A percentile compares a stretch with the other conserved stretches of the same genome.
phyloP scores from a whole-genome alignment of 2,113 vertebrate genomes.

The Oceanodroma tethys region DNA sequence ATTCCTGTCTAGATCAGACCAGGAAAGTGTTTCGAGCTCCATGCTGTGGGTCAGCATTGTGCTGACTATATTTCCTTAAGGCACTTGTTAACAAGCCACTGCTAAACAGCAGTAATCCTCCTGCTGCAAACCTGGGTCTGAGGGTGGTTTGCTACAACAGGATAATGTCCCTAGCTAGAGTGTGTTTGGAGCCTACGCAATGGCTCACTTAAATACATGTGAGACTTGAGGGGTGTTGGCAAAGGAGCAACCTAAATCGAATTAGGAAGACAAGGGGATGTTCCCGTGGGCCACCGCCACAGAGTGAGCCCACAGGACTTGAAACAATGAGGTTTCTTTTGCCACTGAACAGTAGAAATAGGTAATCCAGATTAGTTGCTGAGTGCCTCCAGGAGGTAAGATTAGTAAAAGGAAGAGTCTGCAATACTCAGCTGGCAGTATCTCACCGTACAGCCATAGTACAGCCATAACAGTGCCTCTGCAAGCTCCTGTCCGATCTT shows the following conservation, averaged over 20 bases:
- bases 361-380: constrained; percentile 34
- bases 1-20: neutral
- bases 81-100: neutral
- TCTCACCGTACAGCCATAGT: neutral
- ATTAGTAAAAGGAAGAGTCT: neutral
- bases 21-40: neutral
- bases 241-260: neutral
- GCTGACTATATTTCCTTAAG: neutral
- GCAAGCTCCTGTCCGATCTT: neutral
- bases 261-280: constrained; percentile 2
- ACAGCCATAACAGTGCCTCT: neutral
- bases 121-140: neutral
- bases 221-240: neutral
- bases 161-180: neutral
- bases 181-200: neutral
- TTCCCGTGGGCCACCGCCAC: neutral
- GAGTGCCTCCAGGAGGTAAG: neutral
- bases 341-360: neutral
- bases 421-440: neutral
- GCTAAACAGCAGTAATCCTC: neutral
- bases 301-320: neutral
- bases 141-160: neutral
- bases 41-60: neutral
- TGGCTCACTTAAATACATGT: neutral
- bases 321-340: neutral